Percentiles rank a stretch among this genome's conserved stretches.
phyloP scores from a whole-genome alignment of 2,797 vertebrate species.

The Aphelocoma californica region DNA sequence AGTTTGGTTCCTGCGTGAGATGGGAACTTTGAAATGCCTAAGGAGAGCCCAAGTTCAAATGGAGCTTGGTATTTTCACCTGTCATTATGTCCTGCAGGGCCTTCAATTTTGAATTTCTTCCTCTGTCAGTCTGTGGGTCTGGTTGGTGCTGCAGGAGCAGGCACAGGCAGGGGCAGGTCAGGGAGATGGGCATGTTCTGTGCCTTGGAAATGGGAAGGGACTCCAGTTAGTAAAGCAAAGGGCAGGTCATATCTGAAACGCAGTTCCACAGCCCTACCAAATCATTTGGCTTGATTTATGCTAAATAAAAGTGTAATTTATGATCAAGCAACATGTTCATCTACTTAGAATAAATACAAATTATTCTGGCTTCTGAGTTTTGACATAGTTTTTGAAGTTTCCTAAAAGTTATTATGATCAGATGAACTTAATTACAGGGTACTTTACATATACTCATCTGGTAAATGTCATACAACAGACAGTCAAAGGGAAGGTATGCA shows the following conservation, averaged over 20 bases:
- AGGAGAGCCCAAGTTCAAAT: not conserved
- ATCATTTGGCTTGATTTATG: not conserved
- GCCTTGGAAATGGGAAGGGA: fast-evolving
- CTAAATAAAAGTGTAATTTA: not conserved
- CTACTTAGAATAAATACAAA: conserved; percentile 56
- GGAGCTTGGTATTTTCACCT: not conserved
- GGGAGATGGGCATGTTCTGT: not conserved
- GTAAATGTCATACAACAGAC: conserved; percentile 48
- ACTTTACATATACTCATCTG: conserved; percentile 46
- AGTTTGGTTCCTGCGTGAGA: not conserved
- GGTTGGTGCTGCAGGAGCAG: not conserved
- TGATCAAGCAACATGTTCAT: not conserved
- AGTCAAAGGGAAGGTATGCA: conserved; percentile 35
- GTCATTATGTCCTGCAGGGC: not conserved
- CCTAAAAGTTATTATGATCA: conserved; percentile 55
- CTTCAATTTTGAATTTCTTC: not conserved
- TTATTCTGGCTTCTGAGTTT: conserved; percentile 56
- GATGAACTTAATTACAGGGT: conserved; percentile 52
- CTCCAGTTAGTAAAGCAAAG: not conserved
- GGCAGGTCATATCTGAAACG: not conserved
- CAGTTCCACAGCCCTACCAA: not conserved
- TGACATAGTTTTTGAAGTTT: conserved; percentile 60
- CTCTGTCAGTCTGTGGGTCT: not conserved
- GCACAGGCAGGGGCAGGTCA: not conserved
- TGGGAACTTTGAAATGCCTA: not conserved